phyloP scores from a whole-genome alignment of 2,797 vertebrate genomes.

The Galagoides demidoff region DNA sequence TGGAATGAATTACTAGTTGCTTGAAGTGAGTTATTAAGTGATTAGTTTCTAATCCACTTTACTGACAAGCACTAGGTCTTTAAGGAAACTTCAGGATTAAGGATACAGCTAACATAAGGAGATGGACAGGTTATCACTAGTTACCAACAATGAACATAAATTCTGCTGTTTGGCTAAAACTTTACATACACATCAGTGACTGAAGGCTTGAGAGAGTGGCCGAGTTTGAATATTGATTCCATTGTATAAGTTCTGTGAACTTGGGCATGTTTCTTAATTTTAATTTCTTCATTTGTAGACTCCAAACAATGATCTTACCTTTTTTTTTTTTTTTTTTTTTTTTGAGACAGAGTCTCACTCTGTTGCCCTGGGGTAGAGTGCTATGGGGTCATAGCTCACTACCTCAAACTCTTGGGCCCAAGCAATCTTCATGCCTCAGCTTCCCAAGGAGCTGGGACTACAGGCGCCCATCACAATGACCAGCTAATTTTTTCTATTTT shows the following conservation, averaged over 20 bases:
- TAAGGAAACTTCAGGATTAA: neutral
- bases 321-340: too few species aligned
- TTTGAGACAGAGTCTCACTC: too few species aligned
- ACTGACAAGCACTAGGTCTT: neutral
- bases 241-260: neutral
- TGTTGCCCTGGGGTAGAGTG: too few species aligned
- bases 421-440: too few species aligned
- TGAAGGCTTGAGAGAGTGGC: neutral
- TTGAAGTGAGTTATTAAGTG: neutral
- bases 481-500: too few species aligned
- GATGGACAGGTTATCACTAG: too few species aligned
- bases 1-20: slow-evolving; percentile 23
- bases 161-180: neutral
- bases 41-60: neutral
- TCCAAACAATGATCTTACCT: neutral
- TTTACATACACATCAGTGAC: neutral
- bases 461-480: too few species aligned
- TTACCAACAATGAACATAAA: neutral
- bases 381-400: too few species aligned
- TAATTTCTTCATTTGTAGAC: neutral
- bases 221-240: neutral
- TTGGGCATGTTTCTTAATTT: neutral
- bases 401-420: too few species aligned
- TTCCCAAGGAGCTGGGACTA: too few species aligned
- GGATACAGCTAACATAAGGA: neutral